Percentiles rank a stretch among this genome's conserved stretches.
Evolutionary conservation across 2,113 vertebrate genomes (phyloP).

Genomic region (Rallus limicola): DNA sequence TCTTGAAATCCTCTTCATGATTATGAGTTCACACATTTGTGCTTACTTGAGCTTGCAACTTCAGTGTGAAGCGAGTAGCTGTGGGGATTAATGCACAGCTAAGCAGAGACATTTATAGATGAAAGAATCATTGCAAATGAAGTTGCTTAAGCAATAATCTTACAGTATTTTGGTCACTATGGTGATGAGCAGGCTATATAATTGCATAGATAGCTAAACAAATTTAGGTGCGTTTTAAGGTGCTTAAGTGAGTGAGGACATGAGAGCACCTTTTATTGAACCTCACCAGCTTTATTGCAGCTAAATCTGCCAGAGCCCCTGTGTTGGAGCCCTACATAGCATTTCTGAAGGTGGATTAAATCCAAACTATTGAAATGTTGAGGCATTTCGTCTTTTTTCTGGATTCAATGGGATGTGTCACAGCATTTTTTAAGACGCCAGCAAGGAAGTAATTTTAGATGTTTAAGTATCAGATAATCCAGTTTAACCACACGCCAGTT

Average conservation of each 20-base stretch:
- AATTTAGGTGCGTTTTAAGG: neutral
- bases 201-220: neutral
- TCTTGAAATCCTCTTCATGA: neutral
- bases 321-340: fast-evolving
- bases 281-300: neutral
- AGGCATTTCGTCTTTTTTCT: neutral
- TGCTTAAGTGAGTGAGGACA: neutral
- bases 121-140: neutral
- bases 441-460: constrained; percentile 6
- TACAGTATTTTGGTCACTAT: neutral
- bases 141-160: neutral
- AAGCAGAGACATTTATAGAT: neutral
- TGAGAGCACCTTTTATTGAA: neutral
- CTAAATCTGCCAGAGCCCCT: neutral
- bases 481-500: neutral
- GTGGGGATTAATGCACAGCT: constrained; percentile 13
- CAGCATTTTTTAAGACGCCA: neutral
- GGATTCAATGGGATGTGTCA: neutral
- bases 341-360: neutral
- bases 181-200: neutral
- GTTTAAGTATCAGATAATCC: constrained; percentile 39
- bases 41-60: neutral
- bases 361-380: neutral
- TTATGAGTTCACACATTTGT: constrained; percentile 49
- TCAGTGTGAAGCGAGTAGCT: constrained; percentile 25